Base-by-base conservation (phyloP, 2,113 vertebrate species). In the Phycodurus eques region DNA sequence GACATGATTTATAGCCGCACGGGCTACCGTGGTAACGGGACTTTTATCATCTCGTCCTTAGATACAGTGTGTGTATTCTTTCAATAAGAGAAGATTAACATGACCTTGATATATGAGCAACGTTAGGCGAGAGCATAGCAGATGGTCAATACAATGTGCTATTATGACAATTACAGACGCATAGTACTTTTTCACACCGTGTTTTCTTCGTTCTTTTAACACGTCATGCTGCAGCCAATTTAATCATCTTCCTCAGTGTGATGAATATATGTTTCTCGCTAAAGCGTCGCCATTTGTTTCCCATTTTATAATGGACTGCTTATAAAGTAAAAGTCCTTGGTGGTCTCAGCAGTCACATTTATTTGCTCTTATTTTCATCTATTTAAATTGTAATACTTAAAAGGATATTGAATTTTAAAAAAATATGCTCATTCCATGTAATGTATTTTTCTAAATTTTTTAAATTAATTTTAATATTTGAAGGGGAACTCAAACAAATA, bases 1-100 rank as follows among this genome's bases (percentile, higher is more conserved):
- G 81, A 65, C 78, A 69, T 88, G 90, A 93, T 91, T 88, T 90
- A 92, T 85, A 82, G 81, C 88, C 85, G 86, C 83, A 88, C 87
- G 83, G 83, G 83, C 77, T 39, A 71, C 66, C 42, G 57, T 72
- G 74, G 84, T 69, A 78, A 77, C 61, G 56, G 39, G 73, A 77
- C 85, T 86, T 39, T 77, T 33, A 85, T 87, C 82, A 85, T 85
- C 62, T 76, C 71, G 85, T 86, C 80, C 78, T 74, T 70, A 39
- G 54, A 44, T 35, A 46, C 17, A 22, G 79, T 43, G 74, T 73
- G 67, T 77, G 74, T 66, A n/a, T 46, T 31, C 61, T 69, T 67
- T 61, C 66, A 70, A 67, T 62, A 75, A 80, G 73, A 81, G 72
- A 35, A 63, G 74, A 82, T 77, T 84, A 85, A 77, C 76, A 83